These are phyloP conservation scores for Coracias cyanogaster DNA, from an alignment of 2,797 vertebrate genomes.

Conservation along the genomic window DNA sequence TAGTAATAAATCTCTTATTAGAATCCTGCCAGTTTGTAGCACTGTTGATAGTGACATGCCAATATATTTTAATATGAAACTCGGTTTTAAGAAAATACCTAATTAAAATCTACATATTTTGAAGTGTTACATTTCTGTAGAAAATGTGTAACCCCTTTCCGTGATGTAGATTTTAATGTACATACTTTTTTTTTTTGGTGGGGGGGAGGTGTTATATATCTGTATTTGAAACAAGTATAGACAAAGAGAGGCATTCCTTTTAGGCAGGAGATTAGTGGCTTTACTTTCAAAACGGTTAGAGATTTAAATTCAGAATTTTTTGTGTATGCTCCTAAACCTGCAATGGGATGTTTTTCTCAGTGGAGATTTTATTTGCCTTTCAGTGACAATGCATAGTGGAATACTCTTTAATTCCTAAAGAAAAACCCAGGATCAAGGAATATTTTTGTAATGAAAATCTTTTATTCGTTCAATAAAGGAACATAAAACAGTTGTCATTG, in stretches of 20 bases:
- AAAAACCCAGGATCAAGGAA: not conserved
- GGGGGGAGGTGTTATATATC: not conserved
- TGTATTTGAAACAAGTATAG: constrained; percentile 8
- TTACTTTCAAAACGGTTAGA: constrained; percentile 18
- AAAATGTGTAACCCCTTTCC: not conserved
- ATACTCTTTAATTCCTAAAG: not conserved
- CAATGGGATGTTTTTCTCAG: constrained; percentile 20
- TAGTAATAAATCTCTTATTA: not conserved
- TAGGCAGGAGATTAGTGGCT: constrained; percentile 27
- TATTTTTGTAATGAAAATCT: constrained; percentile 38
- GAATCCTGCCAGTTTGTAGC: not conserved
- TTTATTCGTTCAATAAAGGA: not conserved
- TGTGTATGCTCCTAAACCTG: constrained; percentile 32
- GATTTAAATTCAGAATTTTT: not conserved
- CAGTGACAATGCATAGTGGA: not conserved
- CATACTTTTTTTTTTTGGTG: not conserved
- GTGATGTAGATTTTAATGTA: not conserved
- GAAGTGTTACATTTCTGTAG: not conserved
- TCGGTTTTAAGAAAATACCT: not conserved
- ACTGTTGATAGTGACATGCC: not conserved
- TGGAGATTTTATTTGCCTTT: constrained; percentile 3
- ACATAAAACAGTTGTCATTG: not conserved
- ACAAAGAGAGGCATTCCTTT: constrained; percentile 60
- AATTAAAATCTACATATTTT: not conserved
- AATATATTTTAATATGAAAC: not conserved